Evolutionary conservation across 2,797 vertebrate species (phyloP).

Genomic region (Pitangus sulphuratus): DNA sequence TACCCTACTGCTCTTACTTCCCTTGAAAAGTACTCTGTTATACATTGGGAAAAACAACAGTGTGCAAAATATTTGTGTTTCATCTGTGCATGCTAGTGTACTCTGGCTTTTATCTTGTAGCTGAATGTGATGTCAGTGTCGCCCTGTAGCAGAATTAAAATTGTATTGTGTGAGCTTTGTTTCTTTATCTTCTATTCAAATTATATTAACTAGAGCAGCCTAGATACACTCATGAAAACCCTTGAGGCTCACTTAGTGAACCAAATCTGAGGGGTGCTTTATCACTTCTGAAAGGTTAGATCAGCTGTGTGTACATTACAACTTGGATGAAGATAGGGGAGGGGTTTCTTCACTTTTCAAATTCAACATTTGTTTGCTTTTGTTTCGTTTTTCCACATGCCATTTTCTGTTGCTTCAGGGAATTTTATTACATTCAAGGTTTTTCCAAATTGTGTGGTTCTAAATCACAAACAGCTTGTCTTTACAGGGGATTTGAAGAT

Average conservation of each 20-base stretch:
- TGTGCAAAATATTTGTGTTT: constrained; percentile 6
- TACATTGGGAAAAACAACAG: neutral
- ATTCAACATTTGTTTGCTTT: constrained; percentile 14
- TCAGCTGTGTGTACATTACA: constrained; percentile 10
- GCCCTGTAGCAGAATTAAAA: constrained; percentile 44
- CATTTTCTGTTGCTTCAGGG: neutral
- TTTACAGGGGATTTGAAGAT: constrained; percentile 37
- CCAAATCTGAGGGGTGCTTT: constrained; percentile 2
- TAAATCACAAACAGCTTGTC: constrained; percentile 34
- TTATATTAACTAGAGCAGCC: neutral
- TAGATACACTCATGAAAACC: neutral
- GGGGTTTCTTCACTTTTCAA: constrained; percentile 13
- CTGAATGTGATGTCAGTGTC: constrained; percentile 5
- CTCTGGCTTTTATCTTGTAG: constrained; percentile 1
- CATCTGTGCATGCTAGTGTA: neutral
- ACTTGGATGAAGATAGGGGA: neutral
- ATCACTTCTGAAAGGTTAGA: constrained; percentile 38
- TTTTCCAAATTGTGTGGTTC: constrained; percentile 1
- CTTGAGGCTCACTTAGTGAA: constrained; percentile 33
- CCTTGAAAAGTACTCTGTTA: neutral
- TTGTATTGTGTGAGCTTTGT: constrained; percentile 15
- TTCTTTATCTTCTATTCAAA: constrained; percentile 21
- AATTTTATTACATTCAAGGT: neutral
- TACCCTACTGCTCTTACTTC: neutral
- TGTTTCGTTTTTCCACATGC: neutral